Conservation (phyloP, 2,888 invertebrate species). For the Xiphydria camelus region DNA sequence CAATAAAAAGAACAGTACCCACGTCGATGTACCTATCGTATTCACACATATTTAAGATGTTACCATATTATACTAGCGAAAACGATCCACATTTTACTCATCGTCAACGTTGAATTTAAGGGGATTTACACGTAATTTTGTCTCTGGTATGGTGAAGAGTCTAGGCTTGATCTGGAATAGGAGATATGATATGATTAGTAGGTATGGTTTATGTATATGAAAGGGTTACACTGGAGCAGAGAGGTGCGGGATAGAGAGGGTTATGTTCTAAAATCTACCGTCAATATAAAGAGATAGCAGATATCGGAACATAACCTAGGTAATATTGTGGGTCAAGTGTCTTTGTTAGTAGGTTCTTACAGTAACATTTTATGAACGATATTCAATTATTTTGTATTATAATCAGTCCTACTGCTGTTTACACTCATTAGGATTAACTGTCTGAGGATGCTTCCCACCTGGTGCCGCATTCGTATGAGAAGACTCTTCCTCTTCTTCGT, state of each 20-base stretch:
- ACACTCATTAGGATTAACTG: conserved; percentile 67
- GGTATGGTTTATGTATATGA: conserved; percentile 24
- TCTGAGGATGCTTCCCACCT: conserved; percentile 48
- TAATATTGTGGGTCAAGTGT: conserved; percentile 38
- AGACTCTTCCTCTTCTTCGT: conserved; percentile 55
- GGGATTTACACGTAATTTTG: conserved; percentile 31
- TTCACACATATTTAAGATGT: conserved; percentile 14
- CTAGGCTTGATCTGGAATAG: conserved; percentile 52
- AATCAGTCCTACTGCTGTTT: conserved; percentile 67
- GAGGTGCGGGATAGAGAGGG: conserved; percentile 34
- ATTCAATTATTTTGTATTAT: too few relatives aligned
- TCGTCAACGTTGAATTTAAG: conserved; percentile 31
- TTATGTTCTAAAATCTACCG: too few relatives aligned
- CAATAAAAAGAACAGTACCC: conserved; percentile 33
- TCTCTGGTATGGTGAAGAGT: conserved; percentile 27
- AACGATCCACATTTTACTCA: conserved; percentile 29
- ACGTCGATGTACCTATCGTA: conserved; percentile 6
- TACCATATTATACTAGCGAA: conserved; percentile 15
- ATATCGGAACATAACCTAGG: too few relatives aligned
- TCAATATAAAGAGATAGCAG: too few relatives aligned
- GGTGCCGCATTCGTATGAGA: conserved; percentile 59
- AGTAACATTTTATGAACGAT: not conserved
- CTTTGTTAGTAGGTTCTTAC: conserved; percentile 20
- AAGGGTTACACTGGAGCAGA: conserved; percentile 26
- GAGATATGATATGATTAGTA: conserved; percentile 48